Evolutionary conservation across 1,140 invertebrate genomes (phyloP), one percentile per base, ranked within the genome.

Genomic region (Capitella teleta): DNA sequence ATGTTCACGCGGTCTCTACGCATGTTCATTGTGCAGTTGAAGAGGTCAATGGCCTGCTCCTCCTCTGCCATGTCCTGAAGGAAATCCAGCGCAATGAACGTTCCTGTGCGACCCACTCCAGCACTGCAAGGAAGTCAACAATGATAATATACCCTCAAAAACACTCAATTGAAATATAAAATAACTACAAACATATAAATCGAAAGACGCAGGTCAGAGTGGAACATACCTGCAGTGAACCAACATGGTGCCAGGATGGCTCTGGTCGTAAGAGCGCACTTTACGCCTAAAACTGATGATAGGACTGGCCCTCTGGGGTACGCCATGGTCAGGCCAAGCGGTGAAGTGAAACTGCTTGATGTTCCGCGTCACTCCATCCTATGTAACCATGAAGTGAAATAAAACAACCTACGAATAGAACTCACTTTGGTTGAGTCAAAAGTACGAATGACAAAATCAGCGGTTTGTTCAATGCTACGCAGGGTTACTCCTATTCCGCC

Each of bases 1-100:
- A 98, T 97, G 83, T 90, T 93, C 8, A 95, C 91, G 47, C 95
- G 79, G 70, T 98, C 90, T 68, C 87, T 86, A 37, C 95, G 79
- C 91, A 98, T 95, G 55, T 85, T 84, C 74, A 84, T 85, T 16
- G 98, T 94, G 60, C 95, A 93, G 54, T 89, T 89, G 70, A 95
- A 98, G 52, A 98, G 89, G 75, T 98, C 95, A 5, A 93, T 78
- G 8, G 87, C 80, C 61, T 84, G 81, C 64, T 70, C 64, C 8
- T 66, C 67, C 28, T 70, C 64, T 26, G 76, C 72, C 34, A 74
- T 67, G 48, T 75, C 90, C 47, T 97, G 73, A 56, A 95, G 84
- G 52, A 92, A 79, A 74, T 98, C 94, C 1, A 97, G 86, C 24
- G 96, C 77, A 65, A 93, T 94, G 75, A 96, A 98, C 4, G 94